Evolutionary conservation across 1,140 invertebrate genomes (phyloP).

Genomic region (Anastrepha obliqua): DNA sequence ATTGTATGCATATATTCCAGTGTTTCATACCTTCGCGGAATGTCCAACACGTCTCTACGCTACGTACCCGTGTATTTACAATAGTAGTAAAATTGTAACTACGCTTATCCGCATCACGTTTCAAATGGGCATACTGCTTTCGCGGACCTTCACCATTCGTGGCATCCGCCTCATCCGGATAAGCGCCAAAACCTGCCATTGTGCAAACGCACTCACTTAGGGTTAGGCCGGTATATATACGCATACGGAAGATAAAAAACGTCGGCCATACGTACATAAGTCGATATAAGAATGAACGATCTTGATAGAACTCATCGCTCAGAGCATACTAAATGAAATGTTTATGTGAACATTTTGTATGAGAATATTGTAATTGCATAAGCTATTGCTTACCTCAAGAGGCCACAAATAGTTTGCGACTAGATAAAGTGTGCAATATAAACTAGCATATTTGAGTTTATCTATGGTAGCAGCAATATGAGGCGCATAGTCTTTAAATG

Average conservation of each 20-base stretch:
- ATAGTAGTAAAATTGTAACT: conserved; percentile 89
- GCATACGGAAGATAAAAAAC: conserved; percentile 91
- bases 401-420: conserved; percentile 83
- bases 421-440: conserved; percentile 83
- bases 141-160: conserved; percentile 89
- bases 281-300: conserved; percentile 83
- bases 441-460: conserved; percentile 81
- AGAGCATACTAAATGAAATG: conserved; percentile 80
- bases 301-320: conserved; percentile 81
- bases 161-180: conserved; percentile 83
- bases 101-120: conserved; percentile 76
- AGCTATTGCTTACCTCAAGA: conserved; percentile 79
- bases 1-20: conserved; percentile 97
- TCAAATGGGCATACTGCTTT: conserved; percentile 77
- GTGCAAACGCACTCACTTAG: conserved; percentile 95
- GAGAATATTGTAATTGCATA: background rate
- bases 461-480: conserved; percentile 79
- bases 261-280: conserved; percentile 90
- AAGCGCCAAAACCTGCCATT: conserved; percentile 91
- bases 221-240: conserved; percentile 92
- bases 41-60: conserved; percentile 85
- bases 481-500: conserved; percentile 80
- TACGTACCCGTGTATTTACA: conserved; percentile 87
- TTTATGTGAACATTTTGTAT: background rate
- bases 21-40: conserved; percentile 89